Evolutionary conservation across 2,888 invertebrate genomes (phyloP), one percentile per base, ranked within the genome.

Genomic region (Thecophora atra): DNA sequence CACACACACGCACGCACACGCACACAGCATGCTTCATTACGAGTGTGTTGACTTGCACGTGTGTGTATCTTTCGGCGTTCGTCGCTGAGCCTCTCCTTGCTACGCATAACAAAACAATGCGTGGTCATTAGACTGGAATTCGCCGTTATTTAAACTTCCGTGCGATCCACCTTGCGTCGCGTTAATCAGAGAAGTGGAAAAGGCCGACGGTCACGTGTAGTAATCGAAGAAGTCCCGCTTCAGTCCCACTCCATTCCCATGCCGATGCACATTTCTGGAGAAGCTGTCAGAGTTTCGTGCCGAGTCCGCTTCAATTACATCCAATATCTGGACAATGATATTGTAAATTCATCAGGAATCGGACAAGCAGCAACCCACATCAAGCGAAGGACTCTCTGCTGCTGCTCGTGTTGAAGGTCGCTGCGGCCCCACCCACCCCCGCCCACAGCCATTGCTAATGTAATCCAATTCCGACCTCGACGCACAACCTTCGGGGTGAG

Each of bases 381-480:
- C 60, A 60, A 30, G 6, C 30, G 19, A 56, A 24, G 13, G 5
- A 26, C 2, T 17, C 26, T 58, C 17, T 58, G 11, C 24, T 17
- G 24, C 58, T 58, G 8, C 21, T n/a, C n/a, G 65, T 17, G 58
- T 44, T 17, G 24, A 68, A 68, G 68, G 68, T 68, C n/a, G n/a
- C n/a, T n/a, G n/a, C n/a, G n/a, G n/a, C 6, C 56, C 3, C 19
- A 67, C n/a, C 19, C 28, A 54, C 30, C 19, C 54, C 19, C 19
- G 17, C 24, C 6, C 37, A 42, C 30, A 37, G 30, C 21, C 65
- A 44, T 47, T 47, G 52, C 30, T 28, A 62, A 70, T 52, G 47
- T 70, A 70, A 70, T 70, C 70, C 52, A 70, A 70, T 70, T 70
- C 52, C 28, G n/a, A 70, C 19, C 63, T 70, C 37, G 13, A 63